Conservation (phyloP, 2,797 vertebrate genomes). For the Thalassophryne amazonica region DNA sequence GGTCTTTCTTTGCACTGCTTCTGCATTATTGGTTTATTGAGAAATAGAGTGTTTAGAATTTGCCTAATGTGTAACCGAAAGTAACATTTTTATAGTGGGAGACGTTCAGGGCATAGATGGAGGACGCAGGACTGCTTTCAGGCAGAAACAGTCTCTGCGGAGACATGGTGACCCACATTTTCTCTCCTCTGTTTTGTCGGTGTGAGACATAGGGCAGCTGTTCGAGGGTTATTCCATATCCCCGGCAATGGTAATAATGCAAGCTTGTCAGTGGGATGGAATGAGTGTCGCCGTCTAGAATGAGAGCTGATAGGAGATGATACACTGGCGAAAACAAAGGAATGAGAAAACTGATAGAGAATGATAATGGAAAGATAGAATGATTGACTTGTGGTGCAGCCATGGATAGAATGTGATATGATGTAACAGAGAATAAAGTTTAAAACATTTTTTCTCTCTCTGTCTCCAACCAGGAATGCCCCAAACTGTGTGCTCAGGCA, state of each 20-base stretch:
- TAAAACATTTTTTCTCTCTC: constrained; percentile 7
- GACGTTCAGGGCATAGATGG: constrained; percentile 16
- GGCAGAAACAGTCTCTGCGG: constrained; percentile 45
- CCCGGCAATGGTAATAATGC: background rate
- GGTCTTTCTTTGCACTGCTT: constrained; percentile 17
- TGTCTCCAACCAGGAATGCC: constrained; percentile 85
- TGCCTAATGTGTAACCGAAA: constrained; percentile 52
- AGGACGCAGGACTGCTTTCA: constrained; percentile 24
- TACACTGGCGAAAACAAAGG: background rate
- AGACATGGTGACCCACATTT: constrained; percentile 59
- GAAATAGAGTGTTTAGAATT: constrained; percentile 42
- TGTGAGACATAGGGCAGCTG: constrained; percentile 37
- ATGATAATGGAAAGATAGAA: background rate
- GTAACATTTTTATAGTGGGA: constrained; percentile 26
- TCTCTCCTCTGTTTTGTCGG: constrained; percentile 22
- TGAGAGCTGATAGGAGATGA: background rate
- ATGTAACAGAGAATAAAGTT: no score
- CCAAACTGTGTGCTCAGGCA: constrained; percentile 83
- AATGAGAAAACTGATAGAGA: background rate
- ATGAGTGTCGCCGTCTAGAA: background rate
- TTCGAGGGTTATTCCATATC: constrained; percentile 13
- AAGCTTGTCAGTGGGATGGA: constrained; percentile 2
- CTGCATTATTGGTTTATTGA: constrained; percentile 25
- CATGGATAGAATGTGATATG: no score
- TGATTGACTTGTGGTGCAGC: no score